Percentiles rank a stretch among this genome's conserved stretches.
phyloP scores from a whole-genome alignment of 2,888 invertebrate genomes.

The Notocelia uddmanniana region DNA sequence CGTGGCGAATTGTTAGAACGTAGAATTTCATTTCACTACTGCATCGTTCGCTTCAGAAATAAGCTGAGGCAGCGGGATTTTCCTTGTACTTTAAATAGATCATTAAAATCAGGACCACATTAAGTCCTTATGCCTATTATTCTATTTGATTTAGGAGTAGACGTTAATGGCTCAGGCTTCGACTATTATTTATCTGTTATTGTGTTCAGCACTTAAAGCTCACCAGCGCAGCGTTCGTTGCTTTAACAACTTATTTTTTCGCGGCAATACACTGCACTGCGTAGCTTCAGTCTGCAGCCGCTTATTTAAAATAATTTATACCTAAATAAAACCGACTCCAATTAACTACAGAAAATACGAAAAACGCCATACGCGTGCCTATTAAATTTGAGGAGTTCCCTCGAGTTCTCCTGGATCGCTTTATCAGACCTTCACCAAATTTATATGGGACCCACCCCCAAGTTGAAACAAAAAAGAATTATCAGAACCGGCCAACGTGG shows the following conservation, averaged over 20 bases:
- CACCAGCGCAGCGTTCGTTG: slow-evolving; percentile 5
- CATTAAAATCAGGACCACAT: background rate
- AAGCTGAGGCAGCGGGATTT: background rate
- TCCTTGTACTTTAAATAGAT: slow-evolving; percentile 17
- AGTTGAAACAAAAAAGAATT: no score
- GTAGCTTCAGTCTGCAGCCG: background rate
- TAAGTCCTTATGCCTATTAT: background rate
- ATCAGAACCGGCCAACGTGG: no score
- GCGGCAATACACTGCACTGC: background rate
- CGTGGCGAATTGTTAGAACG: slow-evolving; percentile 16
- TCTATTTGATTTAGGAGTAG: background rate
- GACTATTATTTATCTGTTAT: slow-evolving; percentile 5
- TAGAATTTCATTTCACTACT: slow-evolving; percentile 21
- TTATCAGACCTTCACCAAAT: no score
- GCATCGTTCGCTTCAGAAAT: slow-evolving; percentile 17
- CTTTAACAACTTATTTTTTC: background rate
- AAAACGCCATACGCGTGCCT: no score
- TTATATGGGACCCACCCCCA: no score
- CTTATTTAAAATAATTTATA: background rate
- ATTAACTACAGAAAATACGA: no score
- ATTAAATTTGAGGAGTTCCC: no score
- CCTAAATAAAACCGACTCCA: no score
- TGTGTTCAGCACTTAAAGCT: background rate
- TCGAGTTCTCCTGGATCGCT: no score
- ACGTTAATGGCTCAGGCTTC: background rate